A percentile compares a stretch with the other conserved stretches of the same genome.
Conservation (phyloP, 2,888 invertebrate genomes). For the Drosophila ezoana region DNA sequence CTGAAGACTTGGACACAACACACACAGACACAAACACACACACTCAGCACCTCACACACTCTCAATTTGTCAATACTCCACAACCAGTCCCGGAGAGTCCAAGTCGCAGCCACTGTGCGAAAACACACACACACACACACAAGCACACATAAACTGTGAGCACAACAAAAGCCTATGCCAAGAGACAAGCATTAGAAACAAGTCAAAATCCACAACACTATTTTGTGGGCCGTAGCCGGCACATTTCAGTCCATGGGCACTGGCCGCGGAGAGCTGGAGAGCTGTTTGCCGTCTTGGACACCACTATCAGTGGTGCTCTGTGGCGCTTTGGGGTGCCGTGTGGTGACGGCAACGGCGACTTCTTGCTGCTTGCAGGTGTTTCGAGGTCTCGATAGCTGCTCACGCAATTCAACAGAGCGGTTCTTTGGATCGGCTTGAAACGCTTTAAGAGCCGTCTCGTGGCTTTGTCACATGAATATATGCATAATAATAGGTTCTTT, state of each 20-base stretch:
- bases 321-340: constrained; percentile 2
- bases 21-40: constrained; percentile 8
- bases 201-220: constrained; percentile 57
- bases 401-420: constrained; percentile 43
- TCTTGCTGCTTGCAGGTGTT: constrained; percentile 50
- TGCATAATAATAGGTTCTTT: too few relatives aligned
- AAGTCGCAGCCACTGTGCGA: constrained; percentile 40
- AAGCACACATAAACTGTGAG: constrained; percentile 15
- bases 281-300: constrained; percentile 33
- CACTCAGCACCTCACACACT: constrained; percentile 11
- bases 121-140: constrained; percentile 17
- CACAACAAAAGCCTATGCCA: constrained; percentile 31
- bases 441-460: constrained; percentile 14
- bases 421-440: constrained; percentile 39
- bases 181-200: constrained; percentile 51
- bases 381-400: constrained; percentile 54
- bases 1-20: constrained; percentile 40
- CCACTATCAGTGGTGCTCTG: constrained; percentile 29
- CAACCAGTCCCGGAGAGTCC: constrained; percentile 64
- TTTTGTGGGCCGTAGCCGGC: constrained; percentile 54
- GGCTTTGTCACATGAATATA: constrained; percentile 4
- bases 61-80: constrained; percentile 45
- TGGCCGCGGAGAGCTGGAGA: constrained; percentile 23
- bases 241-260: constrained; percentile 36
- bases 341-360: constrained; percentile 17